Evolutionary conservation across 2,888 invertebrate genomes (phyloP), one percentile per base, ranked within the genome.

Genomic region (Torymus tubicola): DNA sequence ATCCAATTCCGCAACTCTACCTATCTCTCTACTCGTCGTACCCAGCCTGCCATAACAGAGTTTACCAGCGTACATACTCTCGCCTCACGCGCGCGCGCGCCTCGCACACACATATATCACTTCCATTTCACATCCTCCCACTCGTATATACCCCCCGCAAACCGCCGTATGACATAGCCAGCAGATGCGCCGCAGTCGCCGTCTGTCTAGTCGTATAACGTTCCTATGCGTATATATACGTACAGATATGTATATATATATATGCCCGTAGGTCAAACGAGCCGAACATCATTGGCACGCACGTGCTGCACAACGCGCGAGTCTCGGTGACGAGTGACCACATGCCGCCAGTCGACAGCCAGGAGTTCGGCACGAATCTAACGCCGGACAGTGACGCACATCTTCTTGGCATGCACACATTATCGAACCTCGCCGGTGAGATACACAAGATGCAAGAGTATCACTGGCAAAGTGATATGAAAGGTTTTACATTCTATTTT

Each of bases 251-350:
- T 12, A 42, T 14, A 13, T 55, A 24, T 24, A 31, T 24, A 16
- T 14, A 67, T 53, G 18, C 53, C 13, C 10, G n/a, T 57, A 80
- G 85, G 31, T 87, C 90, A 0, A 89, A 88, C 78, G 90, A 91
- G 79, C 89, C 90, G 2, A 90, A 90, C 76, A 84, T 90, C 13
- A 87, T 90, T 61, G 83, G 83, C 55, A 85, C 89, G 10, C 89
- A 89, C 57, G 82, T 82, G 10, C 61, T 81, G 55, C 67, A 71
- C 63, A 82, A 82, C 55, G 77, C 82, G 1, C 65, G 82, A 14
- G 80, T 80, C n/a, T 84, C 87, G 10, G 78, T 85, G 2, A 74
- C 83, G 18, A 84, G 85, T 61, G 86, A 85, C 68, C 77, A 78
- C 63, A 42, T 80, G 42, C 73, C 72, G 13, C 21, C 74, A 10